Base-by-base conservation (phyloP, 2,888 invertebrate species). In the Gymnosoma rotundatum region DNA sequence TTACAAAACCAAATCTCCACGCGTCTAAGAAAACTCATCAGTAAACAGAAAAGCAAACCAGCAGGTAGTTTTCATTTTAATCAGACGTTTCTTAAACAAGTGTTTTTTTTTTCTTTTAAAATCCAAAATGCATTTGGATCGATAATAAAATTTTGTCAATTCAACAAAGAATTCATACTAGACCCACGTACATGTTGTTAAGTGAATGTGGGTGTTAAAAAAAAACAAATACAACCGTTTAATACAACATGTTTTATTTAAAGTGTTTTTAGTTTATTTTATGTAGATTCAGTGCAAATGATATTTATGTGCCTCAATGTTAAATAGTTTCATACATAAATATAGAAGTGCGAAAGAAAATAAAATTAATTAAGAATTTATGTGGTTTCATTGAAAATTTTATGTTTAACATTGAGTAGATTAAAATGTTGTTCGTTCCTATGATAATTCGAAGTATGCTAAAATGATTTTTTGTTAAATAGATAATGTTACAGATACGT, bases 331-430 rank as follows among this genome's bases (percentile, higher is more conserved):
- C 5, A 50, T 32, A 36, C 14, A 50, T 18, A 54, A 54, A 54
- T 12, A 54, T 25, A 9, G 5, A 32, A 48, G 48, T 36, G 48
- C 36, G 10, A 58, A 48, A 45, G 14, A 20, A 60, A 60, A 72
- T 18, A 70, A 70, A 69, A 50, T 18, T 16, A 10, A 42, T 73
- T 14, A 64, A 66, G n/a, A 73, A 73, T 79, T 66, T 20, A 78
- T 70, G 81, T 66, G 58, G 75, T 70, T 82, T 52, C 81, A 70
- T 76, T 82, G 81, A 82, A 66, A 66, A 61, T 50, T 73, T 73
- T 61, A 52, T 61, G 16, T 38, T 61, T 52, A 61, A 73, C 72
- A 73, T 61, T 73, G 72, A 73, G 61, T 36, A 52, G 12, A 69
- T 54, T 67, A 14, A 6, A 48, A 48, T 52, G 8, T 20, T 18